phyloP scores from a whole-genome alignment of 2,797 vertebrate genomes.

The Halcyon leucocephala region DNA sequence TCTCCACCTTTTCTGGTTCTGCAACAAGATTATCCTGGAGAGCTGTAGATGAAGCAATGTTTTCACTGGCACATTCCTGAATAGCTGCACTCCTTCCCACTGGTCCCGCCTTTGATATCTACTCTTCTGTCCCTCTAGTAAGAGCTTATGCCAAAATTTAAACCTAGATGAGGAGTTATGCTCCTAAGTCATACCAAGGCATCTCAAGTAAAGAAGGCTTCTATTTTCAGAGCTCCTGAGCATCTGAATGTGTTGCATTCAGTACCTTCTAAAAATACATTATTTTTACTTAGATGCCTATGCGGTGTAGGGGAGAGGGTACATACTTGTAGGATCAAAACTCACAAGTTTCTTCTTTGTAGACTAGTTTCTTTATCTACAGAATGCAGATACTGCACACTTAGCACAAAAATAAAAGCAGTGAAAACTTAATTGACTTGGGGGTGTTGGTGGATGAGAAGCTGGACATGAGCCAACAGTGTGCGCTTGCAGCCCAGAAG shows the following conservation, averaged over 20 bases:
- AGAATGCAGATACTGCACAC: neutral
- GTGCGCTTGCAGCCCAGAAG: no score
- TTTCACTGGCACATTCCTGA: neutral
- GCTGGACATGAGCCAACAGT: no score
- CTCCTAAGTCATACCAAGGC: neutral
- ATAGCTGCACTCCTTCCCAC: neutral
- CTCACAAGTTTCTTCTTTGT: neutral
- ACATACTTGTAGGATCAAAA: neutral
- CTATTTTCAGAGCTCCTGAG: neutral
- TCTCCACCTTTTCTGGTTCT: constrained; percentile 5
- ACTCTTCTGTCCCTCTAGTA: neutral
- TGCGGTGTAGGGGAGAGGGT: rapidly evolving
- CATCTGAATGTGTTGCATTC: neutral
- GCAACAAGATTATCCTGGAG: neutral
- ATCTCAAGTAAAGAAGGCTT: neutral
- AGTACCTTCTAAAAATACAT: neutral
- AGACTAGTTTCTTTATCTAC: neutral
- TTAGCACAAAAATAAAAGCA: neutral
- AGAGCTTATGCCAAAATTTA: neutral
- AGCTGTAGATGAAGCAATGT: neutral
- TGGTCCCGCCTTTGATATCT: neutral
- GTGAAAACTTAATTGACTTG: neutral
- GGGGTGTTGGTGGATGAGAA: no score
- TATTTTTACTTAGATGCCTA: neutral
- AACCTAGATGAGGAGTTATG: neutral